A percentile compares a stretch with the other conserved stretches of the same genome.
These are phyloP conservation scores for Myiothlypis coronata DNA, from an alignment of 2,797 vertebrate genomes.

Conservation along the genomic window DNA sequence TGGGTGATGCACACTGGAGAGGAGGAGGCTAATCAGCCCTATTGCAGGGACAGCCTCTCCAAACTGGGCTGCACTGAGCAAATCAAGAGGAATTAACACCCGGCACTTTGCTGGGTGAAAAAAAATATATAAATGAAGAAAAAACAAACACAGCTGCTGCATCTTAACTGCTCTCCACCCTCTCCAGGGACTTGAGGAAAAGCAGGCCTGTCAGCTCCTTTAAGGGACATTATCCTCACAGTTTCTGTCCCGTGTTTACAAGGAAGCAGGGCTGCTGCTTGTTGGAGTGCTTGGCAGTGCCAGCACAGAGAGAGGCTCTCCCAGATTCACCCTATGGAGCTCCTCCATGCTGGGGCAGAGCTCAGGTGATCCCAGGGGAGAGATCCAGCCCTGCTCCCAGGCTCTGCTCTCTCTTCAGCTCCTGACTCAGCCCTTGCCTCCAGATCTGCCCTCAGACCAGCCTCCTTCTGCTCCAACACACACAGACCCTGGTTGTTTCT, in stretches of 20 bases:
- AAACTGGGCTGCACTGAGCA: slow-evolving; percentile 18
- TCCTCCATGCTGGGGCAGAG: neutral
- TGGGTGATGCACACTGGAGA: slow-evolving; percentile 27
- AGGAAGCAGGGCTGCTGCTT: neutral
- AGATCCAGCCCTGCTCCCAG: neutral
- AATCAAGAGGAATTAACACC: slow-evolving; percentile 52
- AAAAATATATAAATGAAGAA: neutral
- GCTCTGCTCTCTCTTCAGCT: neutral
- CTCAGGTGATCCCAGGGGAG: fast-evolving
- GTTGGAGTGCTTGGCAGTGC: neutral
- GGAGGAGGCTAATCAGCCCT: slow-evolving; percentile 46
- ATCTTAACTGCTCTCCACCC: neutral
- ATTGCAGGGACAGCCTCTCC: slow-evolving; percentile 12
- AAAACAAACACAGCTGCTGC: slow-evolving; percentile 40
- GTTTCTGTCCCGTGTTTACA: neutral
- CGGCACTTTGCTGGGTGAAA: neutral
- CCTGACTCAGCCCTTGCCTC: neutral
- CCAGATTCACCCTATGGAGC: neutral
- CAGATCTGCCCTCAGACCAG: neutral
- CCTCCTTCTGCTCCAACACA: neutral
- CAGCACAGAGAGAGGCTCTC: neutral
- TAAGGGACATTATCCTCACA: neutral
- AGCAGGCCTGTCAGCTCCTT: slow-evolving; percentile 34
- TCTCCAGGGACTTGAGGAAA: neutral
- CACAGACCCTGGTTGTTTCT: neutral